Evolutionary conservation across 2,797 vertebrate genomes (phyloP).

Genomic region (Acanthiza pusilla): DNA sequence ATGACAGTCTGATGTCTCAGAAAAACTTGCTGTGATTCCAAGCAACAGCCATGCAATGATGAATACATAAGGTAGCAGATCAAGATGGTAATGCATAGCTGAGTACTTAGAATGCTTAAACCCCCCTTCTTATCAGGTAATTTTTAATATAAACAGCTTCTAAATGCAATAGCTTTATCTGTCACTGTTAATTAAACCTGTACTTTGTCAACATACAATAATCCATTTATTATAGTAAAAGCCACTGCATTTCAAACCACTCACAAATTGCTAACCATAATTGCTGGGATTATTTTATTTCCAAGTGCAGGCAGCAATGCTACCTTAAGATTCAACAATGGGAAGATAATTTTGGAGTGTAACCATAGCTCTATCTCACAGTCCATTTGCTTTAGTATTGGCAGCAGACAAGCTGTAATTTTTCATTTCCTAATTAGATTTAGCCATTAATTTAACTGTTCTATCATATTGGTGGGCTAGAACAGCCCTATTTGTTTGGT

Average conservation of each 20-base stretch:
- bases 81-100: not conserved
- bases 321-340: slow-evolving; percentile 65
- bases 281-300: slow-evolving; percentile 82
- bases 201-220: slow-evolving; percentile 84
- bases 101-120: slow-evolving; percentile 14
- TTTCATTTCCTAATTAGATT: slow-evolving; percentile 77
- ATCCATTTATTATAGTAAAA: slow-evolving; percentile 85
- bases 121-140: slow-evolving; percentile 69
- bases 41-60: not conserved
- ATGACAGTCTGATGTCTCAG: not conserved
- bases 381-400: slow-evolving; percentile 71
- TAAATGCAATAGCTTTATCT: slow-evolving; percentile 75
- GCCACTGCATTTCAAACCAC: slow-evolving; percentile 82
- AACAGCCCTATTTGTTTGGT: slow-evolving; percentile 24
- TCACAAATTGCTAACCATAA: slow-evolving; percentile 83
- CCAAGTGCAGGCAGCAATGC: slow-evolving; percentile 69
- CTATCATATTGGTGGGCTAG: slow-evolving; percentile 38
- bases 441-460: slow-evolving; percentile 76
- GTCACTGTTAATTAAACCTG: slow-evolving; percentile 86
- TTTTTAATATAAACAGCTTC: slow-evolving; percentile 73
- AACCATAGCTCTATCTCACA: slow-evolving; percentile 68
- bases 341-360: slow-evolving; percentile 60
- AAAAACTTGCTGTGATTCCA: slow-evolving; percentile 7
- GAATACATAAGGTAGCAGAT: not conserved
- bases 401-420: slow-evolving; percentile 67